Percentiles rank a stretch among this genome's conserved stretches.
Conservation (phyloP, 2,888 invertebrate genomes). For the Macaria notata region DNA sequence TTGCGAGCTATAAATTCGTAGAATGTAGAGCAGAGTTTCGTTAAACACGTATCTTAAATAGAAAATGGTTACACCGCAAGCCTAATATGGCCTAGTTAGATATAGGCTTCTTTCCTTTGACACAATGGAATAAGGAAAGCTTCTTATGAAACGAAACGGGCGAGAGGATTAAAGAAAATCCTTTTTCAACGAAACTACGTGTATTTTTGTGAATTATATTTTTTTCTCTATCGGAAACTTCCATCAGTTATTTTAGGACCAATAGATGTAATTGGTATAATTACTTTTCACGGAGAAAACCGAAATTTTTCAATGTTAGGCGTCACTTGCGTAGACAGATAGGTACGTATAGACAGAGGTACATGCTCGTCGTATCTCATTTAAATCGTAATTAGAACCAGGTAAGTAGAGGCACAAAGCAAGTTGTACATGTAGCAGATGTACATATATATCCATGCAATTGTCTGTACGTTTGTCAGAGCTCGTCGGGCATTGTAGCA, state of each 20-base stretch:
- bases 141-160: slow-evolving; percentile 29
- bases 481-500: slow-evolving; percentile 8
- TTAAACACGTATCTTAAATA: slow-evolving; percentile 2
- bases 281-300: too few relatives aligned
- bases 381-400: slow-evolving; percentile 19
- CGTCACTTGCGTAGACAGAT: too few relatives aligned
- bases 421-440: slow-evolving; percentile 1
- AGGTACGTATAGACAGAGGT: too few relatives aligned
- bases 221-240: too few relatives aligned
- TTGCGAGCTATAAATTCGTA: too few relatives aligned
- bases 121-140: slow-evolving; percentile 27
- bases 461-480: slow-evolving; percentile 21
- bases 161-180: slow-evolving; percentile 27
- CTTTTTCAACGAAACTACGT: slow-evolving; percentile 17
- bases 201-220: too few relatives aligned
- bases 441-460: slow-evolving; percentile 11
- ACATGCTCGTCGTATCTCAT: slow-evolving; percentile 2
- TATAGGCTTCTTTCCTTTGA: slow-evolving; percentile 18
- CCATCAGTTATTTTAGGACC: too few relatives aligned
- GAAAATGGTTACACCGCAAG: not conserved
- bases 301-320: too few relatives aligned
- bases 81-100: not conserved
- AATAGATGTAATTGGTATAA: too few relatives aligned
- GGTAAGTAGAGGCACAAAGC: slow-evolving; percentile 11
- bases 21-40: not conserved